Evolutionary conservation across 2,797 vertebrate genomes (phyloP).

Genomic region (Cynopterus sphinx): DNA sequence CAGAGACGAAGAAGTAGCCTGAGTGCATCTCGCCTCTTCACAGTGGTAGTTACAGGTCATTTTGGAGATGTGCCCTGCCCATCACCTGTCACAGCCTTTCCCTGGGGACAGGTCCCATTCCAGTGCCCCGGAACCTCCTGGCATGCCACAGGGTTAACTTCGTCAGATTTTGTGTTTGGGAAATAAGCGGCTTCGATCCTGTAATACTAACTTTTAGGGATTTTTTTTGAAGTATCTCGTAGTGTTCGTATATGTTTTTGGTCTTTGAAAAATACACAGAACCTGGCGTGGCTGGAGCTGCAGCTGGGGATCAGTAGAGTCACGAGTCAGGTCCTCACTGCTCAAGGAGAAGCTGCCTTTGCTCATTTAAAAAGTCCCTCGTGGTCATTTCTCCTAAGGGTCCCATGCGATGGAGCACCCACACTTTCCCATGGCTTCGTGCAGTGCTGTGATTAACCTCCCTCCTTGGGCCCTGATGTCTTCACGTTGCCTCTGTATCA

Average conservation of each 20-base stretch:
- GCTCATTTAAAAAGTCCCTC: fast-evolving
- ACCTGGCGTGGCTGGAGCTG: not conserved
- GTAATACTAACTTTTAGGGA: fast-evolving
- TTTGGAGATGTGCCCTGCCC: slow-evolving; percentile 51
- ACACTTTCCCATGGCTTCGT: fast-evolving
- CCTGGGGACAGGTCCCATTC: slow-evolving; percentile 77
- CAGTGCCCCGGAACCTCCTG: slow-evolving; percentile 84
- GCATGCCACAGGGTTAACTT: not conserved
- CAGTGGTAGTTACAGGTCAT: fast-evolving
- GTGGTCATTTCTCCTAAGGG: fast-evolving
- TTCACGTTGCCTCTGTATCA: fast-evolving
- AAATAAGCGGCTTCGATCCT: slow-evolving; percentile 6
- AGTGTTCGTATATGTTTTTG: not conserved
- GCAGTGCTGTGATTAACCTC: no score
- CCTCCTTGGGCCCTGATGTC: not conserved
- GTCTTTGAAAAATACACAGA: not conserved
- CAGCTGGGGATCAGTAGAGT: no score
- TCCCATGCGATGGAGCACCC: fast-evolving
- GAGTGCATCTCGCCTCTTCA: fast-evolving
- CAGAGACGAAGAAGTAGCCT: fast-evolving
- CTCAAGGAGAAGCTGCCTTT: not conserved
- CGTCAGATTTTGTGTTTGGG: slow-evolving; percentile 59
- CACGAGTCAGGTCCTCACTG: not conserved
- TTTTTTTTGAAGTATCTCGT: not conserved
- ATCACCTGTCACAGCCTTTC: slow-evolving; percentile 71